Base-by-base conservation (phyloP, 1,140 invertebrate genomes). In the Temnothorax longispinosus region DNA sequence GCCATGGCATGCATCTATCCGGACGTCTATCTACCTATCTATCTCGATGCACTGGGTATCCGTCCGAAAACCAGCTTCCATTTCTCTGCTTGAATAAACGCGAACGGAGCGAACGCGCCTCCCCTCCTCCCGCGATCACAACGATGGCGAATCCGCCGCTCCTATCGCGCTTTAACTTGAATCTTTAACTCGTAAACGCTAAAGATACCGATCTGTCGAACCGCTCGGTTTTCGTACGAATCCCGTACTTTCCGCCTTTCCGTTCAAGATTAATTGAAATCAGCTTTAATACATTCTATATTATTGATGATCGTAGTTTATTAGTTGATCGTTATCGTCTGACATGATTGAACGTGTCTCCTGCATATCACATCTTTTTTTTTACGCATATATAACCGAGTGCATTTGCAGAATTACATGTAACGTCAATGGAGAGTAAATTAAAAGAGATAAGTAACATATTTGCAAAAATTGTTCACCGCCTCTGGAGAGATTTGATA, bases 1-100 rank as follows among this genome's bases (percentile, higher is more conserved):
- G 87, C 90, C 82, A 84, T 92, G 91, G 89, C 91, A 90, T 92
- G 92, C 89, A 93, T 93, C 92, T 93, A 92, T 92, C 92, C 87
- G 88, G 84, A 89, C 88, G 92, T 92, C 90, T 92, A 92, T 91
- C 88, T 92, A 93, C 91, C 93, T 91, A 92, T 92, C 92, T 91
- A 89, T 90, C 92, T 90, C 88, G 91, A 93, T 93, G 92, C 92
- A 93, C 89, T 89, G 91, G 90, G 88, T 91, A 92, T 94, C 92
- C 91, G 90, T 78, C 86, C 88, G 90, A 91, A 90, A 91, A 90
- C 87, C 87, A 71, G 56, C 89, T 81, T 76, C 89, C 84, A 75
- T 88, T 81, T 77, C 87, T 85, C 89, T 77, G 72, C 87, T 81
- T 71, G 80, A 84, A 74, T 84, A 56, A 50, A 76, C 84, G 65